Evolutionary conservation across 2,888 invertebrate genomes (phyloP).

Genomic region (Luffia ferchaultella): DNA sequence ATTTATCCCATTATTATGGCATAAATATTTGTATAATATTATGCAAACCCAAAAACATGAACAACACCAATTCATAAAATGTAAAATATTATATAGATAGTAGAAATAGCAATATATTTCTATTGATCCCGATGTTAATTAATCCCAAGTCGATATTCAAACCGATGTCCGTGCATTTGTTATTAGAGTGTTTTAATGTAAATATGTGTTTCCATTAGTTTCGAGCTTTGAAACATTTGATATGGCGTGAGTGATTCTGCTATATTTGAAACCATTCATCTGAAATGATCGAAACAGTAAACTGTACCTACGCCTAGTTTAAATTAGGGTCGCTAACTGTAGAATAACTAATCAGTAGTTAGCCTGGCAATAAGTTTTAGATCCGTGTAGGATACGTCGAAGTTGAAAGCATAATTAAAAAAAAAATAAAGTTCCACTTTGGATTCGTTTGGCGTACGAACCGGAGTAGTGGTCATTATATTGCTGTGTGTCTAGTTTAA

Average conservation of each 20-base stretch:
- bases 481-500: too few species aligned
- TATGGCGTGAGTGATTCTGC: too few species aligned
- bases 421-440: background rate
- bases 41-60: background rate
- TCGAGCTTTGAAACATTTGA: background rate
- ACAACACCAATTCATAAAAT: background rate
- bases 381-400: background rate
- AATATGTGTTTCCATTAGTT: background rate
- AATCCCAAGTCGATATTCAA: background rate
- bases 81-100: background rate
- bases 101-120: background rate
- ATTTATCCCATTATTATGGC: background rate
- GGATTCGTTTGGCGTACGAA: background rate
- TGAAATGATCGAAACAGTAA: background rate
- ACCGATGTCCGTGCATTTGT: background rate
- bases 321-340: background rate
- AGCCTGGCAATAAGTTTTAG: too few species aligned
- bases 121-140: background rate
- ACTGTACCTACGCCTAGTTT: background rate
- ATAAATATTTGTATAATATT: background rate
- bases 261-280: too few species aligned
- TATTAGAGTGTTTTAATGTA: background rate
- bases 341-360: too few species aligned
- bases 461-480: background rate
- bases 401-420: background rate